Conservation (phyloP, 2,888 invertebrate genomes). For the Noctua janthe region DNA sequence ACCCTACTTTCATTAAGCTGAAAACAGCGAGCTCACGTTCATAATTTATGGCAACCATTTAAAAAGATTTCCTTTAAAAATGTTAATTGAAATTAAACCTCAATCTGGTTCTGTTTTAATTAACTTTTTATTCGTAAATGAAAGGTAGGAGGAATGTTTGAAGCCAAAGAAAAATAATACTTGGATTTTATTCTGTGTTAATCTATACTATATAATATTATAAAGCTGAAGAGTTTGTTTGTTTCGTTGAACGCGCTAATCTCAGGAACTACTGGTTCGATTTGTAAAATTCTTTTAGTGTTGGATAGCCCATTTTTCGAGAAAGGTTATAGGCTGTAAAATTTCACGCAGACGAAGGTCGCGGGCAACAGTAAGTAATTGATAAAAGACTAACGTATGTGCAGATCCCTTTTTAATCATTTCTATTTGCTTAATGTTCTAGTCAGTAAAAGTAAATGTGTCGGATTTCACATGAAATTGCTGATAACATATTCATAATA, state of each 20-base stretch:
- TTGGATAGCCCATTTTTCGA: no score
- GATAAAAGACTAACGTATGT: no score
- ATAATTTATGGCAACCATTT: conserved; percentile 13
- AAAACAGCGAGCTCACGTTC: conserved; percentile 5
- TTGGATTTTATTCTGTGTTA: background rate
- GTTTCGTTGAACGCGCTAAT: no score
- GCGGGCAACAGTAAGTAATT: no score
- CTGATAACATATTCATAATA: background rate
- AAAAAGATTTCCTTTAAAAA: background rate
- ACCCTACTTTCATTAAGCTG: background rate
- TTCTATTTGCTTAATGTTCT: background rate
- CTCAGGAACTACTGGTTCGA: no score
- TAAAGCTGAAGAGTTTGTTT: no score
- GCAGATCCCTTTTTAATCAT: background rate
- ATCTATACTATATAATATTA: no score
- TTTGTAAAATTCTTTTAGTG: no score
- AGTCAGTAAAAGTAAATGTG: background rate
- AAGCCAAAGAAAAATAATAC: background rate
- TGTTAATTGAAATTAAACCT: conserved; percentile 1
- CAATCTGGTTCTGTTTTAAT: conserved; percentile 6
- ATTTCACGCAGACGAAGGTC: no score
- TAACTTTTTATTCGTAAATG: background rate
- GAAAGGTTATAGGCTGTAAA: no score
- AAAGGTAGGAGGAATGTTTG: background rate
- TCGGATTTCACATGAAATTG: background rate